A percentile compares a stretch with the other conserved stretches of the same genome.
phyloP scores from a whole-genome alignment of 2,888 invertebrate genomes.

The Dinocampus coccinellae region DNA sequence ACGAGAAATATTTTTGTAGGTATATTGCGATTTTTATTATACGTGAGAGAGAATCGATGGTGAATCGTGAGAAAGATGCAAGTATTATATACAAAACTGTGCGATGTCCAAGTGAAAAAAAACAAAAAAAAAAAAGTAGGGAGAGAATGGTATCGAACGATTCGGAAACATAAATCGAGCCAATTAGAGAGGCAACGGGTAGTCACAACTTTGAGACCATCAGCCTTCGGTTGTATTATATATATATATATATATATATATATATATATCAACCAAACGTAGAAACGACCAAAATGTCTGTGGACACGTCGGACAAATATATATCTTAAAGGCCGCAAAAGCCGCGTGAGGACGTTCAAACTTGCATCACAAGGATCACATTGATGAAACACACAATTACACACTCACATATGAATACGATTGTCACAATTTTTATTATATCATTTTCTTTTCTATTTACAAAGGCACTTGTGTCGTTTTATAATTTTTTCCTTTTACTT shows the following conservation, averaged over 20 bases:
- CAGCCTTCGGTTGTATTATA: slow-evolving; percentile 32
- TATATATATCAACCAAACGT: not conserved
- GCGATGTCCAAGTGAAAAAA: not conserved
- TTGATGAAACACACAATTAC: not conserved
- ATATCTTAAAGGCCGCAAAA: slow-evolving; percentile 41
- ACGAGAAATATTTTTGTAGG: too few species aligned
- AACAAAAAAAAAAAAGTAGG: slow-evolving; percentile 42
- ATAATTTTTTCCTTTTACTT: too few species aligned
- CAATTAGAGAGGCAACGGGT: slow-evolving; percentile 60
- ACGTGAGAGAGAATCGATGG: slow-evolving; percentile 9
- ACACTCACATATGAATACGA: too few species aligned
- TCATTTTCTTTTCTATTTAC: too few species aligned
- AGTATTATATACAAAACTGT: not conserved
- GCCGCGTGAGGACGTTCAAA: not conserved
- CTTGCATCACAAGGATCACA: too few species aligned
- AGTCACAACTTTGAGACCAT: slow-evolving; percentile 54
- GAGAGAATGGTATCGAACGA: slow-evolving; percentile 41
- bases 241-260: slow-evolving; percentile 38
- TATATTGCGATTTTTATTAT: too few species aligned
- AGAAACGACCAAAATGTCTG: slow-evolving; percentile 38
- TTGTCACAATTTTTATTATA: too few species aligned
- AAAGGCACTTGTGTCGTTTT: too few species aligned
- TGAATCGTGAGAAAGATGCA: slow-evolving; percentile 38
- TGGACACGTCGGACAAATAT: slow-evolving; percentile 48
- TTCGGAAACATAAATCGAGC: slow-evolving; percentile 58